A percentile compares a stretch with the other conserved stretches of the same genome.
These are phyloP conservation scores for Ricordea florida DNA, from an alignment of 92 coral and sea anemone species.

Conservation along the genomic window DNA sequence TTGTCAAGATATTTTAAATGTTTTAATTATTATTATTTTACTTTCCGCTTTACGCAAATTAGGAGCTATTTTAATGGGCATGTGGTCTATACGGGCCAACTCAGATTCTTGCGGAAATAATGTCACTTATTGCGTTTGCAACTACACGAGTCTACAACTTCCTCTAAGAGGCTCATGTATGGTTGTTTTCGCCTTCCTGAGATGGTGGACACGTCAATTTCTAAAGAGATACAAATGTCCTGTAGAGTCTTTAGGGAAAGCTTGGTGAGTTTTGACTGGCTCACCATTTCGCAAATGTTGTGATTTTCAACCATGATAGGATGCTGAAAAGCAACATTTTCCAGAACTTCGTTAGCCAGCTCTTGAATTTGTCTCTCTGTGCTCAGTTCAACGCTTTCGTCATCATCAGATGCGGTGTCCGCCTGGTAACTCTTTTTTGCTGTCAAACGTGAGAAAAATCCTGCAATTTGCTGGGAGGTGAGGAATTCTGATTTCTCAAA, in stretches of 20 bases:
- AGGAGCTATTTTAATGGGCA: too few relatives aligned
- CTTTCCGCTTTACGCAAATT: too few relatives aligned
- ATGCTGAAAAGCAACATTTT: slow-evolving; percentile 1
- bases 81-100: too few relatives aligned
- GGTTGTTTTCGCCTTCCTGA: background rate
- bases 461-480: slow-evolving; percentile 17
- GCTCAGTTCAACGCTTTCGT: background rate
- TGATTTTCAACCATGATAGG: slow-evolving; percentile 1
- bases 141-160: background rate
- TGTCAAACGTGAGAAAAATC: slow-evolving; percentile 50
- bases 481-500: slow-evolving; percentile 19
- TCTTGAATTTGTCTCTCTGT: slow-evolving; percentile 1
- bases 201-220: background rate
- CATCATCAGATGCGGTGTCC: background rate
- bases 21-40: too few relatives aligned
- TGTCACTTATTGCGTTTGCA: too few relatives aligned
- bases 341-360: background rate
- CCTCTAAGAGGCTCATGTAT: background rate
- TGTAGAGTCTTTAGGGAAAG: background rate
- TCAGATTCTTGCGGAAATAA: too few relatives aligned
- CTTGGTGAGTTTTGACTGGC: background rate
- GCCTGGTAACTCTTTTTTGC: background rate
- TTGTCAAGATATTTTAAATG: too few relatives aligned
- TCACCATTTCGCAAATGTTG: background rate
- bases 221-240: background rate